A percentile compares a stretch with the other conserved stretches of the same genome.
Conservation (phyloP, 2,888 invertebrate genomes). For the Hypselothyrea guttata region DNA sequence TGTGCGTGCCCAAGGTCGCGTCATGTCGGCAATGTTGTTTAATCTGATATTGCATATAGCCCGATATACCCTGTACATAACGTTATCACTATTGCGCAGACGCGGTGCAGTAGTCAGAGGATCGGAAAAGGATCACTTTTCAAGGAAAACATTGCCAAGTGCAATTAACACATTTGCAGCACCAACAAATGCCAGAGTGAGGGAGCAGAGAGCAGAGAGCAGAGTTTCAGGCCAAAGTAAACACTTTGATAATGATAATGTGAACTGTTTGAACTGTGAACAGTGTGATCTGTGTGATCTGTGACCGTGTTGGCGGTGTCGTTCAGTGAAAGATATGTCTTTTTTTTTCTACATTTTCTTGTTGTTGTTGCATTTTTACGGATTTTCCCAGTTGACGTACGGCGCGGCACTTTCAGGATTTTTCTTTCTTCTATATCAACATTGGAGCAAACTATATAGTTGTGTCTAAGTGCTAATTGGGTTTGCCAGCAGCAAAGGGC, state of each 20-base stretch:
- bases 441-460: conserved; percentile 38
- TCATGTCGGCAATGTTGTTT: conserved; percentile 65
- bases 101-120: conserved; percentile 41
- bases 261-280: conserved; percentile 41
- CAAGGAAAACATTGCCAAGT: conserved; percentile 76
- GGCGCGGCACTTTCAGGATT: conserved; percentile 62
- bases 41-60: conserved; percentile 52
- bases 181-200: conserved; percentile 18
- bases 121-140: conserved; percentile 71
- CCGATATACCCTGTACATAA: conserved; percentile 15
- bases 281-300: conserved; percentile 53
- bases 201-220: no score
- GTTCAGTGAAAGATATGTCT: conserved; percentile 14
- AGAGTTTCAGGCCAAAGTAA: conserved; percentile 44
- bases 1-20: conserved; percentile 33
- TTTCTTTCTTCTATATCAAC: conserved; percentile 40
- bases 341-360: no score
- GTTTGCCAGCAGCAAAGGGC: conserved; percentile 53
- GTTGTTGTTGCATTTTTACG: conserved; percentile 24
- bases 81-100: conserved; percentile 46
- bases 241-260: conserved; percentile 73
- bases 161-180: conserved; percentile 68
- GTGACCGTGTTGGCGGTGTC: conserved; percentile 45
- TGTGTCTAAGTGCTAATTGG: conserved; percentile 70
- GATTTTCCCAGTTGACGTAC: conserved; percentile 55